phyloP scores from a whole-genome alignment of 1,140 invertebrate species.

The Temnothorax nylanderi region DNA sequence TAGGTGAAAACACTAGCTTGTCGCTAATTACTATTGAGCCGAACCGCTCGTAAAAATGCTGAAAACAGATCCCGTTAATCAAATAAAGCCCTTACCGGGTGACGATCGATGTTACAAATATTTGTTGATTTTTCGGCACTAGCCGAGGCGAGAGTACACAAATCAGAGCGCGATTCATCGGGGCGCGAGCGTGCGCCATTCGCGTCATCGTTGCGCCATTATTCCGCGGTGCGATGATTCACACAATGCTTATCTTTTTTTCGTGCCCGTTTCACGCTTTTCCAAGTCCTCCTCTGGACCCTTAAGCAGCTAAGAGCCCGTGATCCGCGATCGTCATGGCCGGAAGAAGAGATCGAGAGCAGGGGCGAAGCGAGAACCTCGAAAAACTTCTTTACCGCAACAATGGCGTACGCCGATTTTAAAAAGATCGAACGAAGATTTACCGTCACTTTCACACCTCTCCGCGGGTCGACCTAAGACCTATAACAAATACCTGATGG shows the following conservation, averaged over 20 bases:
- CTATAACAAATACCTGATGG: conserved; percentile 82
- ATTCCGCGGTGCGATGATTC: conserved; percentile 41
- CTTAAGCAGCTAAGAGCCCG: conserved; percentile 80
- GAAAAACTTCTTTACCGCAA: conserved; percentile 84
- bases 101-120: conserved; percentile 59
- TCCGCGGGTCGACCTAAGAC: conserved; percentile 75
- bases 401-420: conserved; percentile 82
- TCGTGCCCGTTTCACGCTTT: conserved; percentile 45
- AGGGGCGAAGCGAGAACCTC: conserved; percentile 54
- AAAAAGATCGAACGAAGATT: conserved; percentile 82
- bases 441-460: conserved; percentile 83
- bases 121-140: conserved; percentile 56
- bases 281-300: conserved; percentile 51
- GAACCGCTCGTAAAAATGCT: conserved; percentile 56
- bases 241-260: conserved; percentile 45
- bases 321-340: conserved; percentile 67
- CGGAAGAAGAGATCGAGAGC: conserved; percentile 70
- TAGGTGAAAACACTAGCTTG: conserved; percentile 48
- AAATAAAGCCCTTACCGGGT: conserved; percentile 52
- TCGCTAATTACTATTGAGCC: conserved; percentile 57
- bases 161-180: conserved; percentile 47
- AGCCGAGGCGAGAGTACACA: conserved; percentile 10
- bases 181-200: conserved; percentile 35
- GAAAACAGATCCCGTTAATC: conserved; percentile 57
- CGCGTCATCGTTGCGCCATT: conserved; percentile 58